Evolutionary conservation across 2,888 invertebrate genomes (phyloP).

Genomic region (Coleophora deauratella): DNA sequence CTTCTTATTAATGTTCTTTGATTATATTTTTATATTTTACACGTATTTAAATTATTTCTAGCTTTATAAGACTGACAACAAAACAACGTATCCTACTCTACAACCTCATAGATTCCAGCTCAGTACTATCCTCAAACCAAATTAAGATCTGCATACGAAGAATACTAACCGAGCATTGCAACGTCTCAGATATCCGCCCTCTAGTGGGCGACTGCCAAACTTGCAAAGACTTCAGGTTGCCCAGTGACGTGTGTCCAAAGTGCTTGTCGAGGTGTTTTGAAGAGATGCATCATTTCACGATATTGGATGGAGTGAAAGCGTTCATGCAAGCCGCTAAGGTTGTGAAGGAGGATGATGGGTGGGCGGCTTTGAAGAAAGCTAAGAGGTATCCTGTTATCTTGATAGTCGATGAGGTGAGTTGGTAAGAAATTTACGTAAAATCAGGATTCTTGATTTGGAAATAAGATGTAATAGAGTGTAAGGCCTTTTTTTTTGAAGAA

Average conservation of each 20-base stretch:
- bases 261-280: conserved; percentile 52
- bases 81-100: conserved; percentile 56
- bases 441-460: no score
- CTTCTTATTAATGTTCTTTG: no score
- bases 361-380: conserved; percentile 48
- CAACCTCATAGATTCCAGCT: conserved; percentile 49
- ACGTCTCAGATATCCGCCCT: conserved; percentile 35
- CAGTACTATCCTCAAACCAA: conserved; percentile 42
- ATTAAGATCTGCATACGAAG: conserved; percentile 48
- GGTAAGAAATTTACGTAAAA: no score
- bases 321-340: conserved; percentile 47
- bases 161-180: conserved; percentile 53
- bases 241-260: conserved; percentile 46
- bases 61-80: conserved; percentile 44
- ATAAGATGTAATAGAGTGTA: no score
- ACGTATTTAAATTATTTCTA: conserved; percentile 21
- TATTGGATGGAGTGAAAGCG: conserved; percentile 56
- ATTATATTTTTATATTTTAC: no score
- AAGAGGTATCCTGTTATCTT: conserved; percentile 77
- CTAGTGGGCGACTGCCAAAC: conserved; percentile 31
- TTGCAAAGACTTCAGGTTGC: conserved; percentile 40
- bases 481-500: no score
- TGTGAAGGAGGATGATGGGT: conserved; percentile 50
- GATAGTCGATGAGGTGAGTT: conserved; percentile 78
- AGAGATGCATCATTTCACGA: conserved; percentile 40